Percentiles rank a stretch among this genome's conserved stretches.
These are phyloP conservation scores for Halictus rubicundus DNA, from an alignment of 1,140 invertebrate species.

Conservation along the genomic window DNA sequence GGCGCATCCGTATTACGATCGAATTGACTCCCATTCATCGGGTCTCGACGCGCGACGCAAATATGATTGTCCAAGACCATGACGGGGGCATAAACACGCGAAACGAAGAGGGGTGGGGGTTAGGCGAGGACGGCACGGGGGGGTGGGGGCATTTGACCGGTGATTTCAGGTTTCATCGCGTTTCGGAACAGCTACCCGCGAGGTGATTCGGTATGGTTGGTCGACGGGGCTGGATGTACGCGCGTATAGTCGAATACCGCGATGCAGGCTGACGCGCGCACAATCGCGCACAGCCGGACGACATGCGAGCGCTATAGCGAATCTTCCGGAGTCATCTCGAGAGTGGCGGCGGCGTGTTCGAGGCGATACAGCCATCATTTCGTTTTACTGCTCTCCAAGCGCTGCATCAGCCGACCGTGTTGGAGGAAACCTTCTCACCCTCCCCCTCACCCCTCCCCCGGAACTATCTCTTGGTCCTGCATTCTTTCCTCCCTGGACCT, in stretches of 20 bases:
- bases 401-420: constrained; percentile 11
- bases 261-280: constrained; percentile 3
- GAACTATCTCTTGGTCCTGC: constrained; percentile 1
- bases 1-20: constrained; percentile 7
- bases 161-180: constrained; percentile 9
- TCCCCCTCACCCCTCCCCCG: background rate
- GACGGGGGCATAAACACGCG: background rate
- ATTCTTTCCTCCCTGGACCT: constrained; percentile 33
- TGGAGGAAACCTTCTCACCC: constrained; percentile 5
- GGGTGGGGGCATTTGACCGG: no score
- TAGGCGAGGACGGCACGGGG: background rate
- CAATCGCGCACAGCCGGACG: background rate
- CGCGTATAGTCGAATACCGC: background rate
- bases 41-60: constrained; percentile 4
- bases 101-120: no score
- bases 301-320: background rate
- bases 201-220: background rate
- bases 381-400: constrained; percentile 34
- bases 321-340: constrained; percentile 12
- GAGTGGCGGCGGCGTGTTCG: constrained; percentile 3
- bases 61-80: constrained; percentile 24
- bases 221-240: background rate
- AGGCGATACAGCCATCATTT: constrained; percentile 38
- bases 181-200: constrained; percentile 3
- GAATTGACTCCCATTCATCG: constrained; percentile 11